Base-by-base conservation (phyloP, 2,797 vertebrate species). In the Amniataba percoides region DNA sequence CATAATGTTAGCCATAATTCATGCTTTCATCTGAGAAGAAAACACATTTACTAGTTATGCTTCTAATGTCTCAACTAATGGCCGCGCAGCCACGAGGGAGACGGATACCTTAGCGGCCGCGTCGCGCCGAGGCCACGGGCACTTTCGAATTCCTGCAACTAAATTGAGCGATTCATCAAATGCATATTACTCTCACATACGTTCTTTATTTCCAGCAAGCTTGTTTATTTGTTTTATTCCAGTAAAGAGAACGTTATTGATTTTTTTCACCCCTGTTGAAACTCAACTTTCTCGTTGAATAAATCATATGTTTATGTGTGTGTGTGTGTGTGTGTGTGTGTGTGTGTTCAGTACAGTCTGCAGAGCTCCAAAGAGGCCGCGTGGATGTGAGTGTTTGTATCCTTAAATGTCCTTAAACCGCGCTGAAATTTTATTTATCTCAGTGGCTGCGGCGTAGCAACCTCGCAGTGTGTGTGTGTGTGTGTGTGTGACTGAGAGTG, bases 351-450 rank as follows among this genome's bases (percentile, higher is more conserved):
- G 21, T 60, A 68, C n/a, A 18, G 62, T 56, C 43, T 77, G 19
- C 21, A 49, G 57, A 34, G 34, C 51, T 83, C 43, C 49, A 71
- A 25, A 6, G 34, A 59, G 48, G 16, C 59, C 18, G 0, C 18
- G 42, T 42, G 57, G 52, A 40, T 65, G 5, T 65, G 5, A 23
- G 46, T 52, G 16, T 72, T 5, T 36, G 3, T 64, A 45, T 63
- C 73, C 73, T 65, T 56, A 77, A 75, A 82, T 64, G 45, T 67
- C 70, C 45, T 66, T 55, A 53, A 80, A 78, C 69, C 53, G 55
- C 5, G 0, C 10, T 51, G 21, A 69, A 66, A 42, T 46, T 23
- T 42, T 68, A 56, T 62, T 53, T 60, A 60, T 65, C n/a, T 76
- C 73, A 34, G 2, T 42, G 39, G 36, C 31, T 61, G 61, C 4